Base-by-base conservation (phyloP, 2,888 invertebrate species). In the Cantharis lateralis region DNA sequence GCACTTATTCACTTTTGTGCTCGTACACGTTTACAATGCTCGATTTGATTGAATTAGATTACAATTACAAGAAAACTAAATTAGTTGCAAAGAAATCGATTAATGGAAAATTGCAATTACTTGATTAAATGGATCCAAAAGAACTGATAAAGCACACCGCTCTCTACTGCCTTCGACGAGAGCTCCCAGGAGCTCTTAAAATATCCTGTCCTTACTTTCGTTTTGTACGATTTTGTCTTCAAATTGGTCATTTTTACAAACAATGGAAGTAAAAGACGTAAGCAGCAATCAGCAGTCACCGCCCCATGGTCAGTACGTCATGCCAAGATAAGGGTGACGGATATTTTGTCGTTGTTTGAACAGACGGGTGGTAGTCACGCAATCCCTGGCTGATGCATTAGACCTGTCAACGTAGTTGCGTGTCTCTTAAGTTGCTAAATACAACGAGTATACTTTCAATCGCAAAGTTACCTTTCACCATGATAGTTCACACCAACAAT, bases 291-390 rank as follows among this genome's bases (percentile, higher is more conserved):
- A 77, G 68, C 76, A 76, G 79, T 77, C 72, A 62, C 76, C 76
- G 71, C 79, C 79, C 74, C 72, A 62, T 69, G 79, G 72, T 72
- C 74, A 75, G 68, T 75, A 75, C 75, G 77, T 64, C 77, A 70
- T 75, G 77, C 79, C 75, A 77, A 79, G 79, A 79, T 79, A 79
- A 79, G 79, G 77, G 79, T 79, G 79, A 79, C 79, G 79, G 79
- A 79, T 79, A 79, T 77, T 79, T 79, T 77, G 79, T 76, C 77
- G 79, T 79, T 77, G 77, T 77, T 75, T 79, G 75, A 77, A 77
- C 77, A 79, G 79, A 79, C 79, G 79, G 75, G 69, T 61, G 74
- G 48, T 48, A 77, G 71, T 79, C 79, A 79, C 79, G 79, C 76
- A 72, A 75, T 48, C 71, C 70, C 71, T 72, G 9, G 68, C 71